Conservation (phyloP, 2,113 vertebrate genomes). For the Saguinus imperator region DNA sequence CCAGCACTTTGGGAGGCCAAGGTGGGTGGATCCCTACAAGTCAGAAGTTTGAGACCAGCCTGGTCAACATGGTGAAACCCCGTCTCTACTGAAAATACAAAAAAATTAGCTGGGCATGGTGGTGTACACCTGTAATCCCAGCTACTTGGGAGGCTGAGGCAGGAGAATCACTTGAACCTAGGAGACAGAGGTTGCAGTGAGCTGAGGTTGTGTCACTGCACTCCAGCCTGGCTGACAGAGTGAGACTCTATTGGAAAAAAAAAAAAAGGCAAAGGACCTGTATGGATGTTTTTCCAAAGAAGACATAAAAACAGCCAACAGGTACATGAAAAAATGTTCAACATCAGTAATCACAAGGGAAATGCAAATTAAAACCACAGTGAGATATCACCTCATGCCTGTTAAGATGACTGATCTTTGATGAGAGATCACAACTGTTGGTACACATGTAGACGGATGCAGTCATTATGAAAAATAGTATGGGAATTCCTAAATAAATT, state of each 20-base stretch:
- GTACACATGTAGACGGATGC: not conserved
- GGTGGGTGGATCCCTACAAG: not conserved
- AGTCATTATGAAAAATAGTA: not conserved
- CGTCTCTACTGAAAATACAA: not conserved
- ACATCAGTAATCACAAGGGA: not conserved
- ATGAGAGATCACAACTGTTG: not conserved
- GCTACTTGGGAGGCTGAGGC: too few relatives aligned
- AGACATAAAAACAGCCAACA: not conserved
- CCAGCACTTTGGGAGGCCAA: not conserved
- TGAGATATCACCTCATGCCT: not conserved
- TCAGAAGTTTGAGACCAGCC: not conserved
- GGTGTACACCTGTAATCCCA: too few relatives aligned
- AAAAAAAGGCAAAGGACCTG: not conserved
- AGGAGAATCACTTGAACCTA: too few relatives aligned
- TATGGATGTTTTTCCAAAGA: not conserved
- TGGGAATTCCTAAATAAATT: not conserved
- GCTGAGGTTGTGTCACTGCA: too few relatives aligned
- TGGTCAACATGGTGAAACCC: not conserved
- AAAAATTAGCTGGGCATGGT: too few relatives aligned
- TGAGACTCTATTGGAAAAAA: not conserved
- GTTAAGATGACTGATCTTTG: not conserved
- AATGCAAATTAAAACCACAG: not conserved
- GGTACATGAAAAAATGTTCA: not conserved
- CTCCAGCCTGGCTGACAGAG: too few relatives aligned
- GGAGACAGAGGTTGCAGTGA: too few relatives aligned